Evolutionary conservation across 2,888 invertebrate genomes (phyloP), one percentile per base, ranked within the genome.

Genomic region (Drosophila nr. medialis): DNA sequence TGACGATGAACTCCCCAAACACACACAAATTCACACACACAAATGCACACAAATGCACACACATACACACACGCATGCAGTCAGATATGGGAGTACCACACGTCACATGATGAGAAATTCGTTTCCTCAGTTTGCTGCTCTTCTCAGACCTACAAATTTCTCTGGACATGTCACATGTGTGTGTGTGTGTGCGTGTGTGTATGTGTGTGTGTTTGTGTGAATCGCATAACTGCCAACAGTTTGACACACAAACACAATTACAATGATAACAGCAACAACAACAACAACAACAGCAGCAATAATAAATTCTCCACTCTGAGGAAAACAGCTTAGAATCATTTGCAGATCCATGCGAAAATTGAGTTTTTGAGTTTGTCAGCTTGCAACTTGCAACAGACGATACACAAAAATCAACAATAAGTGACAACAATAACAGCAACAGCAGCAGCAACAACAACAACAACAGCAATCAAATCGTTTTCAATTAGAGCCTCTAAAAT

Each of bases 201-300:
- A 64, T 63, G 48, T 65, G 65, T 64, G 34, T 54, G 29, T 51
- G 29, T 53, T 61, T 71, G 60, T 29, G 62, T 64, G 77, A 66
- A 66, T 80, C 77, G 65, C 79, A 80, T 74, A 89, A 83, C 87
- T 86, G 87, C 73, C 74, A 80, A 72, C 87, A 78, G 84, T 78
- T 75, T 86, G 90, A 86, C 86, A 86, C 78, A 86, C 89, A 86
- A 90, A 86, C 86, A 90, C 90, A 89, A 81, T 90, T 86, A 90
- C 89, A 85, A 62, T 64, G 72, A 75, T 75, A 77, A 85, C 75
- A 68, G 55, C 64, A 64, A 50, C 59, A 59, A 30, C 42, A 58
- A 36, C 62, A 67, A 7, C 42, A 58, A 45, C 30, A 49, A 30
- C 8, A 27, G 1, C 15, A 45, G 21, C 40, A 40, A 40, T 40